These are phyloP conservation scores for Zelostemma sp. DNA, from an alignment of 1,140 invertebrate species.

Conservation along the genomic window DNA sequence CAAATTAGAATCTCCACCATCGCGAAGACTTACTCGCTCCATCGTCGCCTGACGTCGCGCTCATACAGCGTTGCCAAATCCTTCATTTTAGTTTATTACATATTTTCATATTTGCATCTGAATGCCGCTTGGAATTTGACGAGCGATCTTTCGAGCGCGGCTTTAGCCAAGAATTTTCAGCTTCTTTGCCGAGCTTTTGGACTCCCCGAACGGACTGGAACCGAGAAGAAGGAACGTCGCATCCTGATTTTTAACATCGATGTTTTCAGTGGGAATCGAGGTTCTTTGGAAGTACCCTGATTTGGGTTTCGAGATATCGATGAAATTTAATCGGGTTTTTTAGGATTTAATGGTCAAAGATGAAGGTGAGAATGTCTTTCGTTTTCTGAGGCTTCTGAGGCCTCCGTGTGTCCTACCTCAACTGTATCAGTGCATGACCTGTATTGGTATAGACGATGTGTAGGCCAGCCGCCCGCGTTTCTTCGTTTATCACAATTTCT, in stretches of 20 bases:
- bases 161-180: no score
- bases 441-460: conserved; percentile 20
- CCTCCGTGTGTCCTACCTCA: conserved; percentile 10
- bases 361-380: no score
- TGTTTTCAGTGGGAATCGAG: no score
- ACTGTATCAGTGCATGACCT: conserved; percentile 28
- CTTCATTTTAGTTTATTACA: conserved; percentile 29
- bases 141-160: not conserved
- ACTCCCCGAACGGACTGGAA: no score
- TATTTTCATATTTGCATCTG: conserved; percentile 32
- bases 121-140: conserved; percentile 7
- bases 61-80: conserved; percentile 33
- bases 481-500: conserved; percentile 58
- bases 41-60: conserved; percentile 12
- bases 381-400: not conserved
- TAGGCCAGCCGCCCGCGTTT: conserved; percentile 40
- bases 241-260: no score
- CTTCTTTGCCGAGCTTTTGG: not conserved
- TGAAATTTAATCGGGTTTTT: no score
- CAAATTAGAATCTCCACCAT: conserved; percentile 68
- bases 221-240: no score
- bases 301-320: no score
- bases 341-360: no score
- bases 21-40: conserved; percentile 44
- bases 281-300: no score